Evolutionary conservation across 2,797 vertebrate species (phyloP).

Genomic region (Onychomys torridus): DNA sequence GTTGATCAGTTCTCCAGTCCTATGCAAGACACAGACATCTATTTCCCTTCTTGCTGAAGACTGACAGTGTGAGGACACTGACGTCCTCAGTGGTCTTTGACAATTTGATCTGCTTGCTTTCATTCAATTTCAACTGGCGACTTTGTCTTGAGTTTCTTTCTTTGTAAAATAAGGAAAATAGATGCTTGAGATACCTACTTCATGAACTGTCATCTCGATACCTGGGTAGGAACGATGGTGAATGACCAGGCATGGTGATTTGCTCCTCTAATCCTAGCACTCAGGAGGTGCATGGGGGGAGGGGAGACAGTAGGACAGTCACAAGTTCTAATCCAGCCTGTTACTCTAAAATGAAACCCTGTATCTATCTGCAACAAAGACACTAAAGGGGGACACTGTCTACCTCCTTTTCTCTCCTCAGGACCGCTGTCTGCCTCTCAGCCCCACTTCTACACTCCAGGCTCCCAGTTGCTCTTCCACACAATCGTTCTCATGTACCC

Average conservation of each 20-base stretch:
- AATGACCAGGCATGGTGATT: not conserved
- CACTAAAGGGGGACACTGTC: not conserved
- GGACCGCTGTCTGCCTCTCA: not conserved
- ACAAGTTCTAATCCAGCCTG: not conserved
- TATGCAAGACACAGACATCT: not conserved
- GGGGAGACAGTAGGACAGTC: not conserved
- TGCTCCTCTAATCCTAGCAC: not conserved
- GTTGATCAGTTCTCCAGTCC: not conserved
- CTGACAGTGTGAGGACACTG: not conserved
- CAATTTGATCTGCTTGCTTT: not conserved
- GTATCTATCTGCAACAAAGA: not conserved
- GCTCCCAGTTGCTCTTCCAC: not conserved
- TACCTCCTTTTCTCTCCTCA: not conserved
- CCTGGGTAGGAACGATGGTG: not conserved
- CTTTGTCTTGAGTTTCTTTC: not conserved
- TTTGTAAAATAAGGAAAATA: slow-evolving; percentile 11
- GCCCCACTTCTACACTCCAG: no score
- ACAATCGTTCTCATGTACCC: not conserved
- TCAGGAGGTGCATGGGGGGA: not conserved
- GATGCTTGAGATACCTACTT: not conserved
- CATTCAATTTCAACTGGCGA: not conserved
- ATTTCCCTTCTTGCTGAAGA: not conserved
- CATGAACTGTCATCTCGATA: not conserved
- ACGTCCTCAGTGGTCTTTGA: not conserved
- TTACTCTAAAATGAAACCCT: not conserved